Base-by-base conservation (phyloP, 2,888 invertebrate genomes). In the Amblyteles armatorius region DNA sequence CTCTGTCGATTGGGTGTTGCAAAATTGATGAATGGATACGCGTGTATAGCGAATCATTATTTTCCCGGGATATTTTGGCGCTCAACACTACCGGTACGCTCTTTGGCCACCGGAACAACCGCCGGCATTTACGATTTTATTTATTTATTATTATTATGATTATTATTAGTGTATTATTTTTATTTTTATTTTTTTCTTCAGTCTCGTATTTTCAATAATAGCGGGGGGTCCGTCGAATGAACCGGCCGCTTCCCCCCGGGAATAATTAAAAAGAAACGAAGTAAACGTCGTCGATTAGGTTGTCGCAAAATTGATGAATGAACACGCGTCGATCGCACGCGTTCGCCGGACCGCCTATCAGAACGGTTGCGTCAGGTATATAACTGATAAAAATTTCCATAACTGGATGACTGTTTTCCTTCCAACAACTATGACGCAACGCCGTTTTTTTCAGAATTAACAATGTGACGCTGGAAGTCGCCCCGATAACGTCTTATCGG, bases 401-500 rank as follows among this genome's bases (percentile, higher is more conserved):
- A 63, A 65, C 63, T 79, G 16, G 36, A 65, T 65, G 36, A 72
- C 55, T 52, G 36, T 50, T n/a, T 69, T 55, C 44, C 55, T 48
- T 65, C 36, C 48, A 68, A 69, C 72, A 68, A 69, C 67, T 72
- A 73, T 78, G 81, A 79, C 84, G 79, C 72, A 73, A 40, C 68
- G 57, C n/a, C 52, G 57, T 71, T 63, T 74, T 22, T 79, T 60
- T 40, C 60, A 33, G 16, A 60, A 60, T 60, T 60, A 60, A 77
- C 68, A 76, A 83, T 65, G 16, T 22, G 26, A 55, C 33, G 50
- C 68, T 40, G 40, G 29, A 33, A 77, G 33, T 65, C 77, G 26
- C 77, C 13, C 77, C 13, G 80, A 78, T 78, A 83, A 63, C 50
- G 55, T 22, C n/a, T 73, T 82, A 82, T 82, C 82, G 16, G 48